Conservation (phyloP, 2,797 vertebrate genomes). For the Danio kyathit region DNA sequence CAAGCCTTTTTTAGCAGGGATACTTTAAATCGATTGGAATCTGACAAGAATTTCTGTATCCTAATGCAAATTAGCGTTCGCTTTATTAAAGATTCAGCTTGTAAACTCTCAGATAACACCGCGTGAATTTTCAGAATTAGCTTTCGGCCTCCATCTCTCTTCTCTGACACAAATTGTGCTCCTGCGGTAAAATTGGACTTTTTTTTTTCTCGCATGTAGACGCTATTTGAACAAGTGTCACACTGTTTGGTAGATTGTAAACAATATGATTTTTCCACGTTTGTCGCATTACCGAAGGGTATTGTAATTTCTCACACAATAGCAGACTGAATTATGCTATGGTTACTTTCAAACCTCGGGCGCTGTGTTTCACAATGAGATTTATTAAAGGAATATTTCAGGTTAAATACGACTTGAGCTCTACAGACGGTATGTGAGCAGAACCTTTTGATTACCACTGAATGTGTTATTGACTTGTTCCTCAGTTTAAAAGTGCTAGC, state of each 20-base stretch:
- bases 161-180: slow-evolving; percentile 17
- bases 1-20: neutral
- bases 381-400: slow-evolving; percentile 1
- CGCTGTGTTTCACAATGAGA: neutral
- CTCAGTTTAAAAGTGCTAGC: neutral
- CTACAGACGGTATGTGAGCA: neutral
- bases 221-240: slow-evolving; percentile 16
- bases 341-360: neutral
- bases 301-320: neutral
- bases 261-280: neutral
- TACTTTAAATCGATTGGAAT: slow-evolving; percentile 33
- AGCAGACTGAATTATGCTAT: neutral
- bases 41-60: neutral
- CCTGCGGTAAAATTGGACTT: neutral
- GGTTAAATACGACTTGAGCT: neutral
- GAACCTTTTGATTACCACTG: neutral
- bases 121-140: slow-evolving; percentile 8
- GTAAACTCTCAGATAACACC: slow-evolving; percentile 3
- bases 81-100: slow-evolving; percentile 23
- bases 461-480: neutral
- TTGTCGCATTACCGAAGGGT: neutral
- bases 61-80: slow-evolving; percentile 24
- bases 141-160: neutral
- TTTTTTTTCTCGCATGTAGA: neutral
- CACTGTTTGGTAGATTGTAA: slow-evolving; percentile 26